Evolutionary conservation across 2,888 invertebrate genomes (phyloP), one percentile per base, ranked within the genome.

Genomic region (Leptopilina myrica): DNA sequence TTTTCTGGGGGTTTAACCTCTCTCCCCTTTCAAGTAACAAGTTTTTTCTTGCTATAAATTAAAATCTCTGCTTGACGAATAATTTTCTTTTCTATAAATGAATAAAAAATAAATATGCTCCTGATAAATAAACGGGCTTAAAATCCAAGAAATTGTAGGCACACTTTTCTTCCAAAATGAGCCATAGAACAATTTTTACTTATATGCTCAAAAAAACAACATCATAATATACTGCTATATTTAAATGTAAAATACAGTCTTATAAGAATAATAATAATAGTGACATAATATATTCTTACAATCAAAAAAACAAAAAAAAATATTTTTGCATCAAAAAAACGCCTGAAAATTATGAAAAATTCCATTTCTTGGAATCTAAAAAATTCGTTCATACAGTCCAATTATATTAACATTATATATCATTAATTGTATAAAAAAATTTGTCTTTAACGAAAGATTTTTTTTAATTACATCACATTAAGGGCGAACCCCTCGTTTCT

Each of bases 251-350:
- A 33, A 64, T 64, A 64, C 40, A 64, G 12, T 49, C 49, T 49
- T 49, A 9, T 49, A 12, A 15, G 26, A 64, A 64, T 12, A 26
- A 33, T 12, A 26, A 33, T 33, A 64, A 64, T 64, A 33, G 14
- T 64, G 6, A 43, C 33, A 33, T 64, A 5, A 9, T 11, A 64
- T 40, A 64, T 62, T 62, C 64, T 64, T 64, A 64, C 26, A 64
- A 64, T 64, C 12, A 64, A 64, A 64, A 64, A 40, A 64, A 40
- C 40, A 64, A 64, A 64, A 40, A 64, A 40, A 64, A 15, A 62
- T 64, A 64, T 64, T 64, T 64, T 64, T 64, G 64, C 64, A 64
- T 64, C 64, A 64, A 64, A 46, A 64, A 46, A 64, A 64, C 64
- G 64, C 64, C 64, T 33, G 64, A 64, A 33, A 33, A 33, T 64